Base-by-base conservation (phyloP, 1,140 invertebrate species). In the Ptiloglossa arizonensis region DNA sequence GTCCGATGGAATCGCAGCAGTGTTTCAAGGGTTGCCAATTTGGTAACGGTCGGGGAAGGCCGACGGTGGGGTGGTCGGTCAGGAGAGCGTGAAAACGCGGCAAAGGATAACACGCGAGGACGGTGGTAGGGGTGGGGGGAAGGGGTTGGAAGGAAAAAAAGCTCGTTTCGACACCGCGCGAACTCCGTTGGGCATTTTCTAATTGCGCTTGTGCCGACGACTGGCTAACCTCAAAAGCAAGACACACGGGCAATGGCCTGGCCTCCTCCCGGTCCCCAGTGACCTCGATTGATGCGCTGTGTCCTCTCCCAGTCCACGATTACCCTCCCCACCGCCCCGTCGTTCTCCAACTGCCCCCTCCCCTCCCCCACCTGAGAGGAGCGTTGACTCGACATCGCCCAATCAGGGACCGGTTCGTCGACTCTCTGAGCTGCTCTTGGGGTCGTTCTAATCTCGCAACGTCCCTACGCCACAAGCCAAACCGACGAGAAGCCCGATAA, bases 221-320 rank as follows among this genome's bases (percentile, higher is more conserved):
- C 82, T 87, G 76, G 82, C 87, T 91, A 91, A 91, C 90, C 90
- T 90, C 86, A 91, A 91, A 91, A 91, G 79, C 81, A 84, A 84
- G 83, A 86, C 80, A 80, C 79, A 82, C 88, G 90, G 89, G 89
- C 91, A 91, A 90, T 88, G 89, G 88, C 90, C 90, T 90, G 88
- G 88, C 87, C 88, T 89, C 88, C 87, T 86, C 86, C 86, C 86
- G 85, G 88, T 87, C 85, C 86, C 83, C 85, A 86, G 81, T 91
- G 90, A 91, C 91, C 91, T 91, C 91, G 91, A 91, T 92, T 89
- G 87, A 88, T 87, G 83, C 87, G 79, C 87, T 75, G 80, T 82
- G 80, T 85, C 78, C 84, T 86, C 84, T 85, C 83, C 79, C 83
- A 76, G 76, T 84, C 78, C 79, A 75, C 79, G 72, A 60, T 69